These are phyloP conservation scores for Pterocles burchelli DNA, from an alignment of 2,113 vertebrate species.

Conservation along the genomic window DNA sequence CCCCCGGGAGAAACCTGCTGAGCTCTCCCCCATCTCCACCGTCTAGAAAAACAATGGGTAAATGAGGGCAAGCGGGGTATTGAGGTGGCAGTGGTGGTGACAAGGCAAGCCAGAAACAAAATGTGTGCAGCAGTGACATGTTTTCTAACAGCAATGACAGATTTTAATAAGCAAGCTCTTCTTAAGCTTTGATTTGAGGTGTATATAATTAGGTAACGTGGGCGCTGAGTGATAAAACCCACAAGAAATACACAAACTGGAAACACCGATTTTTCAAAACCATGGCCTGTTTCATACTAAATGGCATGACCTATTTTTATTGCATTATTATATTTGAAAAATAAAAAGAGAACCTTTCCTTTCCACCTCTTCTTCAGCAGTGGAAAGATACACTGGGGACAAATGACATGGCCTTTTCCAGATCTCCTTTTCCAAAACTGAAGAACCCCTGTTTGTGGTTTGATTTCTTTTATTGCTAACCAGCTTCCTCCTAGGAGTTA, in stretches of 20 bases:
- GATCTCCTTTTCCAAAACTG: neutral
- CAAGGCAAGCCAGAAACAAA: neutral
- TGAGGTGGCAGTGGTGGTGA: neutral
- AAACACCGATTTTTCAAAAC: neutral
- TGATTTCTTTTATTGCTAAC: neutral
- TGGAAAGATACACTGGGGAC: neutral
- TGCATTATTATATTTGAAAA: neutral
- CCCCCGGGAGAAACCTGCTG: neutral
- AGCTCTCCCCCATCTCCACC: neutral
- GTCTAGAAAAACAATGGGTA: neutral
- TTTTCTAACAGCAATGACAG: conserved; percentile 48
- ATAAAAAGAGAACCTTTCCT: neutral
- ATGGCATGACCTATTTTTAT: conserved; percentile 8
- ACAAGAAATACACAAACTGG: conserved; percentile 53
- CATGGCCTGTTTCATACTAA: neutral
- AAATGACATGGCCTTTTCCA: neutral
- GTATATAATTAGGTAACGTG: conserved; percentile 48
- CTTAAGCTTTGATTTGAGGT: conserved; percentile 46
- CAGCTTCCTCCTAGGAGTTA: neutral
- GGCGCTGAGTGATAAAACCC: conserved; percentile 48
- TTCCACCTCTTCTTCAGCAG: neutral
- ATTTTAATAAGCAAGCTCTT: conserved; percentile 51
- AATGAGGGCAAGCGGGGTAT: neutral
- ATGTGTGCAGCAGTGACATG: neutral
- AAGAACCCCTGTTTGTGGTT: neutral